These are phyloP conservation scores for Syrphus vitripennis DNA, from an alignment of 2,888 invertebrate genomes.

Conservation along the genomic window DNA sequence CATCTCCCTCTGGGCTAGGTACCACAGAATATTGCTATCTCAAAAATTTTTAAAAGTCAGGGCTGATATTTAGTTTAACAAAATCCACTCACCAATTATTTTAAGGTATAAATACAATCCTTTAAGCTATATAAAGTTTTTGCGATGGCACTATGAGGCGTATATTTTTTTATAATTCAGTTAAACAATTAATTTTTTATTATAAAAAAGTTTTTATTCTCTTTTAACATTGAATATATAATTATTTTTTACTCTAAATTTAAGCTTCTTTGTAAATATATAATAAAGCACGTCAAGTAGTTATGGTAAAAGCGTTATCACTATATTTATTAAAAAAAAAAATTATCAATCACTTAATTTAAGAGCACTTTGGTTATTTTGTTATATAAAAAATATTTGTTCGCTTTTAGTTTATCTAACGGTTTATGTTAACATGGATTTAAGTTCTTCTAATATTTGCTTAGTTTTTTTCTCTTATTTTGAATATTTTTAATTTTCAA, in stretches of 20 bases:
- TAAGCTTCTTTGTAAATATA: conserved; percentile 52
- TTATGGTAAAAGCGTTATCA: conserved; percentile 57
- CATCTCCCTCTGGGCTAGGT: no score
- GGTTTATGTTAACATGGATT: not conserved
- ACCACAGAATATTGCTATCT: no score
- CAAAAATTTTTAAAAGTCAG: no score
- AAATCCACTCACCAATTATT: not conserved
- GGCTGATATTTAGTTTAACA: no score
- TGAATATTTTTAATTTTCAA: not conserved
- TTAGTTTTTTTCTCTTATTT: not conserved
- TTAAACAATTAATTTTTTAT: conserved; percentile 4
- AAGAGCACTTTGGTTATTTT: conserved; percentile 67
- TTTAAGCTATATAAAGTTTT: not conserved
- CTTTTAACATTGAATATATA: conserved; percentile 36
- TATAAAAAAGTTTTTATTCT: conserved; percentile 10
- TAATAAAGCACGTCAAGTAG: conserved; percentile 59
- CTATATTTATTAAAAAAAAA: conserved; percentile 25
- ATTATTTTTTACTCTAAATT: not conserved
- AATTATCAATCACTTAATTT: conserved; percentile 68
- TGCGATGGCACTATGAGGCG: conserved; percentile 24
- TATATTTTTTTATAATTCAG: conserved; percentile 16
- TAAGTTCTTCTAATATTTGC: not conserved
- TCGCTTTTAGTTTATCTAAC: not conserved
- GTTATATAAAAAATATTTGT: conserved; percentile 19
- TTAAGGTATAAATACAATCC: not conserved